These are phyloP conservation scores for Nycticorax nycticorax DNA, from an alignment of 2,113 vertebrate genomes.

Conservation along the genomic window DNA sequence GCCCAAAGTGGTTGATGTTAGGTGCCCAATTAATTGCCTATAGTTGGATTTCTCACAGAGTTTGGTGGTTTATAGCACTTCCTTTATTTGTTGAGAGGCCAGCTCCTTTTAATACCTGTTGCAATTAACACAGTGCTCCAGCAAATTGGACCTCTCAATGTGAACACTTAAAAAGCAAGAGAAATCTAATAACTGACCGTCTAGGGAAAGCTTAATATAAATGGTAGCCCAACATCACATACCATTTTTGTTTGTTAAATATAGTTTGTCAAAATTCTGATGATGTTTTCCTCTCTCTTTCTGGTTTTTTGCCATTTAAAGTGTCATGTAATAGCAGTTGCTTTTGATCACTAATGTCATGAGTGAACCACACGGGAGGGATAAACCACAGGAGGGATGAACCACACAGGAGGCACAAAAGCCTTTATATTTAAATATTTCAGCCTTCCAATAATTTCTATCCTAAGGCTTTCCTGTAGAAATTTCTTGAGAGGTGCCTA, in stretches of 20 bases:
- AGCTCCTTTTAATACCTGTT: neutral
- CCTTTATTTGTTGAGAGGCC: neutral
- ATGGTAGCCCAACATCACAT: neutral
- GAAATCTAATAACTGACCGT: neutral
- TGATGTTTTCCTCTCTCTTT: neutral
- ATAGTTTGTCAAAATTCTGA: accelerated
- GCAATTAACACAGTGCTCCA: neutral
- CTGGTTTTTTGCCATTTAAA: neutral
- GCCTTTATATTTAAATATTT: neutral
- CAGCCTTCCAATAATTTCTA: neutral
- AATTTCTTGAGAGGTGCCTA: neutral
- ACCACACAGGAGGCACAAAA: neutral
- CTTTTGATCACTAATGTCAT: neutral
- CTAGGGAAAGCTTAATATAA: neutral
- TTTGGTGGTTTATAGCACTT: neutral
- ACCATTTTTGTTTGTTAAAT: neutral
- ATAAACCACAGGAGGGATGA: neutral
- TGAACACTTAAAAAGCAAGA: neutral
- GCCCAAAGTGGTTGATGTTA: neutral
- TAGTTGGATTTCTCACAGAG: neutral
- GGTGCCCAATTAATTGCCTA: neutral
- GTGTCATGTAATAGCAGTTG: neutral
- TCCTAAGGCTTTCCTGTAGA: neutral
- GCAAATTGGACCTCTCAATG: neutral
- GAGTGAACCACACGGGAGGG: neutral